Evolutionary conservation across 2,888 invertebrate species (phyloP), one percentile per base, ranked within the genome.

Genomic region (Hirtodrosophila alboralis): DNA sequence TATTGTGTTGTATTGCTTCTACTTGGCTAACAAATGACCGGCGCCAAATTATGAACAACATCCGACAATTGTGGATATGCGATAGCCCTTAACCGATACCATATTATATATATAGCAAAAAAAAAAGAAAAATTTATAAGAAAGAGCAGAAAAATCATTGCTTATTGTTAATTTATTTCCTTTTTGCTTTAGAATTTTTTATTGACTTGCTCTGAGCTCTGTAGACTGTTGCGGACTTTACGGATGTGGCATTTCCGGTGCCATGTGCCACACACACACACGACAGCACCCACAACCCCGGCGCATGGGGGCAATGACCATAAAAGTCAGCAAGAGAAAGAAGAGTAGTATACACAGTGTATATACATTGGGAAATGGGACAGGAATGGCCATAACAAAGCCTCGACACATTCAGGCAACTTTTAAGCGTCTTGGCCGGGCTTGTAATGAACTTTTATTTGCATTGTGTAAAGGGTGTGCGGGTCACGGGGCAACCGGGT

Each of bases 161-260:
- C 64, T 85, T 83, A 83, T 85, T 78, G 83, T 78, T 85, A 85
- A 85, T 80, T 83, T 83, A 80, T 80, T 85, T 80, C 79, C 79
- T 83, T 65, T 77, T 67, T 64, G 69, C 75, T 75, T 84, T 78
- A 69, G 66, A 85, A 85, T 80, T 69, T 62, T 78, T 70, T 66
- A 74, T 72, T 72, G 69, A 74, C 70, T 69, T 47, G 64, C 52
- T 45, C 44, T 28, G 14, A 33, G 13, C 18, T 26, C 13, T 33
- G 36, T 40, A 44, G 49, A 72, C 62, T 60, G 16, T 51, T 47
- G 45, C 52, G 45, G 66, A 60, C 70, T 59, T 26, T 33, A 67
- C 79, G 85, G 79, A 80, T 80, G 79, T 83, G 69, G 72, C 60
- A 72, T 78, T 66, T 80, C 79, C 79, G 79, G 72, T 74, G 69